These are phyloP conservation scores for Leptinotarsa texana DNA, from an alignment of 1,140 invertebrate species.

Conservation along the genomic window DNA sequence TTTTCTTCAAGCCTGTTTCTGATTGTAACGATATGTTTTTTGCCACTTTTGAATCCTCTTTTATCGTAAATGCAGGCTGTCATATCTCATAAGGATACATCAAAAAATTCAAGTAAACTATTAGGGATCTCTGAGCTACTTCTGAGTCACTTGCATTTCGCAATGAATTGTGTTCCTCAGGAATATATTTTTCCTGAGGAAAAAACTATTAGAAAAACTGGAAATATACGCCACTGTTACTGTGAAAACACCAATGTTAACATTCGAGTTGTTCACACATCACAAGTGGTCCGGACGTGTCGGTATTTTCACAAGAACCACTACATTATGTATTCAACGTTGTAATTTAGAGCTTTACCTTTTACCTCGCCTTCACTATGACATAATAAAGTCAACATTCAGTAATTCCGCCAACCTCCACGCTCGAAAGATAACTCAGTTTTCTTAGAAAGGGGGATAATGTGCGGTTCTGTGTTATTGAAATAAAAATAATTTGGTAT, in stretches of 20 bases:
- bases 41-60: too few species aligned
- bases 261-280: constrained; percentile 12
- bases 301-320: constrained; percentile 16
- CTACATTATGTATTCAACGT: constrained; percentile 10
- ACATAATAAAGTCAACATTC: constrained; percentile 16
- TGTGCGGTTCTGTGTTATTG: background rate
- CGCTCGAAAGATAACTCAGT: constrained; percentile 1
- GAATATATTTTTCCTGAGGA: too few species aligned
- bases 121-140: too few species aligned
- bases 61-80: too few species aligned
- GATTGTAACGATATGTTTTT: too few species aligned
- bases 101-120: too few species aligned
- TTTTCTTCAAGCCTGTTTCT: too few species aligned
- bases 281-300: constrained; percentile 15
- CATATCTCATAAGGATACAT: too few species aligned
- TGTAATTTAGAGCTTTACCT: constrained; percentile 18
- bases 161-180: too few species aligned
- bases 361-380: constrained; percentile 8
- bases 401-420: background rate
- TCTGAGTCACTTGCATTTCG: too few species aligned
- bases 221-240: background rate
- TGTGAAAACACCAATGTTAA: constrained; percentile 4
- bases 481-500: constrained; percentile 7
- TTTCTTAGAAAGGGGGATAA: constrained; percentile 6
- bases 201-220: too few species aligned